phyloP scores from a whole-genome alignment of 2,113 vertebrate genomes.

The Bubalus kerabau region DNA sequence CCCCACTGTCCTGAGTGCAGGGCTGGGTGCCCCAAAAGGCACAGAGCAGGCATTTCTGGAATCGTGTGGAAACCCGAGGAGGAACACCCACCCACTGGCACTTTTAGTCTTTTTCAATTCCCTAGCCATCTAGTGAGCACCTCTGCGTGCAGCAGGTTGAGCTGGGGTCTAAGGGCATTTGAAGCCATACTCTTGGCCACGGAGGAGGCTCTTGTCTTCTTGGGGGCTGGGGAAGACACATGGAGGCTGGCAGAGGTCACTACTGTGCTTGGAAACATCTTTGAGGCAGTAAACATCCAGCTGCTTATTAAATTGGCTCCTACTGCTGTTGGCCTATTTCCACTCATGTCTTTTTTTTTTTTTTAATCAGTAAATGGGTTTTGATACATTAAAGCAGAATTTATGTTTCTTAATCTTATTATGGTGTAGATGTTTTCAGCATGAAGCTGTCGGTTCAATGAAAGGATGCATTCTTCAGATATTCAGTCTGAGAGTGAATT shows the following conservation, averaged over 20 bases:
- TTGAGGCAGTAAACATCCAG: neutral
- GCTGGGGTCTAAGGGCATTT: neutral
- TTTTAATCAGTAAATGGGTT: neutral
- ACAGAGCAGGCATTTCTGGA: too few species aligned
- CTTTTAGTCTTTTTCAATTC: too few species aligned
- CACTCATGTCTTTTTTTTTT: neutral
- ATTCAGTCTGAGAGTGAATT: neutral
- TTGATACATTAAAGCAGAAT: neutral
- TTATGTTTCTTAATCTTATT: neutral
- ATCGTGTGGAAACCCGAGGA: fast-evolving
- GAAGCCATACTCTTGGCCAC: neutral
- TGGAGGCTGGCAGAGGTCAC: neutral
- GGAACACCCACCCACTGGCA: fast-evolving
- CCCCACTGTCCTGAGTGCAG: neutral
- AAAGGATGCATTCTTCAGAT: neutral
- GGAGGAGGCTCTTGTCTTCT: neutral
- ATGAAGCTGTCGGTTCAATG: neutral
- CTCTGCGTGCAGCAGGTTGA: fast-evolving
- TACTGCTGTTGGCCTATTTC: neutral
- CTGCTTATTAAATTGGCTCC: neutral
- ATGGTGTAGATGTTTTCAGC: neutral
- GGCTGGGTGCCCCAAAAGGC: neutral
- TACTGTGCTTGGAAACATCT: neutral
- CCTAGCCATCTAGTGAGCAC: neutral
- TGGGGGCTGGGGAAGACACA: neutral